A percentile compares a stretch with the other conserved stretches of the same genome.
Conservation (phyloP, 2,797 vertebrate species). For the Muscicapa comitata region DNA sequence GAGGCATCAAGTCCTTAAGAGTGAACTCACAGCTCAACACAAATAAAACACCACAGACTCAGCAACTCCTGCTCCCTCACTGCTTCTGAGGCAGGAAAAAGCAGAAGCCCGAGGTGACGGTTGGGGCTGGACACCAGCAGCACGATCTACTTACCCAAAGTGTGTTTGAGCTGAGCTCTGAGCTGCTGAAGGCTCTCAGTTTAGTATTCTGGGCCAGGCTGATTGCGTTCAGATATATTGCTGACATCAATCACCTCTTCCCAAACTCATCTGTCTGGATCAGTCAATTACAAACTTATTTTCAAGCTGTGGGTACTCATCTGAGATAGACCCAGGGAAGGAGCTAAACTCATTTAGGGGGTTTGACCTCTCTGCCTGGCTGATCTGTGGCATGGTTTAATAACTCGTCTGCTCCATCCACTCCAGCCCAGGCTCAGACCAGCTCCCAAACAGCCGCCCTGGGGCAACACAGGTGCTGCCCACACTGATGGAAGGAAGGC, state of each 20-base stretch:
- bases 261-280: constrained; percentile 70
- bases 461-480: background rate
- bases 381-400: constrained; percentile 3
- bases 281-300: constrained; percentile 76
- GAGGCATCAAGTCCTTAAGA: background rate
- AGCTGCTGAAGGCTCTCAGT: constrained; percentile 19
- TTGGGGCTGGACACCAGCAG: background rate
- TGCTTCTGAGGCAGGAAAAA: background rate
- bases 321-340: constrained; percentile 57
- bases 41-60: background rate
- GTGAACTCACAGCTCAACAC: background rate
- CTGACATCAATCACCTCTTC: constrained; percentile 75
- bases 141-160: background rate
- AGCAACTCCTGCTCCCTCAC: background rate
- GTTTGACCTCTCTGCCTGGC: constrained; percentile 57
- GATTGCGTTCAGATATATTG: constrained; percentile 69
- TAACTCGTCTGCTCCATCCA: constrained; percentile 47
- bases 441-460: background rate
- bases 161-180: background rate
- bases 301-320: constrained; percentile 50
- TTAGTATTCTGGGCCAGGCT: constrained; percentile 62
- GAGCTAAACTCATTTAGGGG: constrained; percentile 67
- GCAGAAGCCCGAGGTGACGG: background rate
- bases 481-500: background rate
- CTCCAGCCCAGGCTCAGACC: background rate